Conservation (phyloP, 2,113 vertebrate genomes). For the Phoxinus phoxinus region DNA sequence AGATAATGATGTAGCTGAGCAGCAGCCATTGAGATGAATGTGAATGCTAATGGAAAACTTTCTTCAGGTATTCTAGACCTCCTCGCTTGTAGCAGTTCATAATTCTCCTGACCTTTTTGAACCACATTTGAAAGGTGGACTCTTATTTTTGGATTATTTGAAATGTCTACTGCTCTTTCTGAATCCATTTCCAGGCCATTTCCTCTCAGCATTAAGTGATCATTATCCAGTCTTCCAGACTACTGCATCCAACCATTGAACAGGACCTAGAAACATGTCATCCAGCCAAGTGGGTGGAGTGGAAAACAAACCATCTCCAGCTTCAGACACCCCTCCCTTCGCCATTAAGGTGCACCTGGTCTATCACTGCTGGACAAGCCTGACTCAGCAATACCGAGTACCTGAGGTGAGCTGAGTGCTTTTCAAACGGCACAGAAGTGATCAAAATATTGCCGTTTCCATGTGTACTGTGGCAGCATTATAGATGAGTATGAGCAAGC, state of each 20-base stretch:
- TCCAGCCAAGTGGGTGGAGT: neutral
- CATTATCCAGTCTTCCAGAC: conserved; percentile 18
- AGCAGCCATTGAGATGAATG: neutral
- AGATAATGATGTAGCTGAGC: neutral
- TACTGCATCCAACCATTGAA: neutral
- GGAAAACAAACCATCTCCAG: conserved; percentile 6
- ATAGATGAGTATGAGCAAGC: neutral
- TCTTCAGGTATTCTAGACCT: neutral
- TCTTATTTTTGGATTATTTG: neutral
- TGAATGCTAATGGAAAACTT: neutral
- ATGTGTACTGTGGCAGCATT: neutral
- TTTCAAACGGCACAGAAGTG: neutral
- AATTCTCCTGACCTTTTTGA: neutral
- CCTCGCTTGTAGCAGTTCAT: neutral
- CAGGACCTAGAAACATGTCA: conserved; percentile 11
- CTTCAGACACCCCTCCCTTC: neutral
- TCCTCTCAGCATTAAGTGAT: neutral
- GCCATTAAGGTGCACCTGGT: neutral
- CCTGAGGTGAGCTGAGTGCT: neutral
- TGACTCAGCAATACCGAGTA: neutral
- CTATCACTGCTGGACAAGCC: neutral
- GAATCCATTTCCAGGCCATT: neutral
- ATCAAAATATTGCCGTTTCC: conserved; percentile 10
- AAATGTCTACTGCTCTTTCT: neutral
- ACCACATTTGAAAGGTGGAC: neutral